Conservation (phyloP, 2,888 invertebrate species). For the Erynnis tages region DNA sequence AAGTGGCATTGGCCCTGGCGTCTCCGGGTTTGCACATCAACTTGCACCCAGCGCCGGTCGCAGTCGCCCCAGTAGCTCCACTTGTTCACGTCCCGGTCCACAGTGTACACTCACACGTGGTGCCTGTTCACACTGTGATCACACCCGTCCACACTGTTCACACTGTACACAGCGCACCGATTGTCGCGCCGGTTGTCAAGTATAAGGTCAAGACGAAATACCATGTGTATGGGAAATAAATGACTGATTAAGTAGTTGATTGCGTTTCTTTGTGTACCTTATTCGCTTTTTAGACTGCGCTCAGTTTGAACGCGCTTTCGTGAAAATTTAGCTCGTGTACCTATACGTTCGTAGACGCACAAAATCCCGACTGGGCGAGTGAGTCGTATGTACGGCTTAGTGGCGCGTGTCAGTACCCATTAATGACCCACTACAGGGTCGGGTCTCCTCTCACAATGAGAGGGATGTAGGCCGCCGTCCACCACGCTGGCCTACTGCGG, state of each 20-base stretch:
- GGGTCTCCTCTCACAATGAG: too few relatives aligned
- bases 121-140: conserved; percentile 37
- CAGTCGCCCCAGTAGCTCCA: background rate
- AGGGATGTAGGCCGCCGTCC: too few relatives aligned
- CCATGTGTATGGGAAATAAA: conserved; percentile 47
- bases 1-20: background rate
- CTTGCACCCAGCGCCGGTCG: conserved; percentile 9
- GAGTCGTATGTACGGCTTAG: too few relatives aligned
- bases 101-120: conserved; percentile 30
- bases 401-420: too few relatives aligned
- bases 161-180: conserved; percentile 29
- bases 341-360: too few relatives aligned
- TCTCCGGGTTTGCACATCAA: conserved; percentile 11
- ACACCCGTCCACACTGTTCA: conserved; percentile 34
- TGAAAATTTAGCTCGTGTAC: too few relatives aligned
- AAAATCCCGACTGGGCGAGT: too few relatives aligned
- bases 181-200: conserved; percentile 37
- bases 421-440: too few relatives aligned
- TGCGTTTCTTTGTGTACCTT: background rate
- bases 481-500: too few relatives aligned
- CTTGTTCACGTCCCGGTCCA: conserved; percentile 34
- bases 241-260: background rate
- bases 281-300: background rate
- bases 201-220: conserved; percentile 52
- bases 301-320: too few relatives aligned